Percentiles rank a stretch among this genome's conserved stretches.
These are phyloP conservation scores for Nymphalis polychloros DNA, from an alignment of 2,888 invertebrate species.

Conservation along the genomic window DNA sequence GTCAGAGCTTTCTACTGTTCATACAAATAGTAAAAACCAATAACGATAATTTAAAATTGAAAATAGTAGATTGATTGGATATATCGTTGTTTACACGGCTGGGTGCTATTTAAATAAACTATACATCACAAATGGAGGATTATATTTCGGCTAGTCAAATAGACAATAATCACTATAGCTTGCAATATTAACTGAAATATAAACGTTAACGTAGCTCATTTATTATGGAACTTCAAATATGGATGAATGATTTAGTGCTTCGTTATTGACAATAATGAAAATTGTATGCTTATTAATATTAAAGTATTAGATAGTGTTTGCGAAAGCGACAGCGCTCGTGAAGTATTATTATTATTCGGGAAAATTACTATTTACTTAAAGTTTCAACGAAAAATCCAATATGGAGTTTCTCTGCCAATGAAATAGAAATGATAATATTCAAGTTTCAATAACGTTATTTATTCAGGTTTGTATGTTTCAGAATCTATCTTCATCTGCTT, in stretches of 20 bases:
- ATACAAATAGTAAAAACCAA: too few relatives aligned
- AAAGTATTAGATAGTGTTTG: slow-evolving; percentile 12
- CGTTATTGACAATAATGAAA: slow-evolving; percentile 20
- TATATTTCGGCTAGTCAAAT: slow-evolving; percentile 2
- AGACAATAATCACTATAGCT: not conserved
- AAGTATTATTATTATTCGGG: not conserved
- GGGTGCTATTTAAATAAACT: slow-evolving; percentile 5
- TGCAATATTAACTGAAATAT: slow-evolving; percentile 25
- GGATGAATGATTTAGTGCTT: slow-evolving; percentile 21
- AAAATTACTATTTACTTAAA: too few relatives aligned
- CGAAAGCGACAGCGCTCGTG: not conserved
- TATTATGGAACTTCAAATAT: slow-evolving; percentile 29
- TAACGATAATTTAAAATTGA: too few relatives aligned
- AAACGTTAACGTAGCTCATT: slow-evolving; percentile 19
- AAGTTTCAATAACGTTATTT: too few relatives aligned
- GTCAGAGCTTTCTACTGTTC: too few relatives aligned
- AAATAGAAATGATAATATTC: too few relatives aligned
- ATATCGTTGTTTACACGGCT: too few relatives aligned
- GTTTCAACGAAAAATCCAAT: too few relatives aligned
- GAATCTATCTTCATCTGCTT: too few relatives aligned
- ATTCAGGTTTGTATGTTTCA: too few relatives aligned
- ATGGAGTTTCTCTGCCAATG: too few relatives aligned
- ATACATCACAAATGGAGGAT: slow-evolving; percentile 3
- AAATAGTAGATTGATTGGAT: too few relatives aligned
- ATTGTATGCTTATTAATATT: slow-evolving; percentile 21